phyloP scores from a whole-genome alignment of 2,888 invertebrate genomes.

The Chrysotoxum bicinctum region DNA sequence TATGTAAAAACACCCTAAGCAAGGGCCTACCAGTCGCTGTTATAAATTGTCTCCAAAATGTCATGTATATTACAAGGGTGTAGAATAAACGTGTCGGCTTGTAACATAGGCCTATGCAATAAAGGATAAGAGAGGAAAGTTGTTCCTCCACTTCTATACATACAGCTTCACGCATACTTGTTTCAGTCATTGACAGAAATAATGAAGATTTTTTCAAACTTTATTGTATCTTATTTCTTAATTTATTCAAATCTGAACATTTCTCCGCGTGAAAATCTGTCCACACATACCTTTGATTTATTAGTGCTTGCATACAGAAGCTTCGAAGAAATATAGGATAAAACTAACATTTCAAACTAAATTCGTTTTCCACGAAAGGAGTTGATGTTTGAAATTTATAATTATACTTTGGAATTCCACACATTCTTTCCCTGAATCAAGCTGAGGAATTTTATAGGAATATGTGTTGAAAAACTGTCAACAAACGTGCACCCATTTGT shows the following conservation, averaged over 20 bases:
- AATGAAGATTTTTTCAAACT: too few relatives aligned
- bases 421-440: slow-evolving; percentile 24
- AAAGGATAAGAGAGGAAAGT: not conserved
- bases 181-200: too few relatives aligned
- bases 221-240: too few relatives aligned
- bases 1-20: not conserved
- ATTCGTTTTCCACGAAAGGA: not conserved
- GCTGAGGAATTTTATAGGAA: slow-evolving; percentile 33
- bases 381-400: not conserved
- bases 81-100: not conserved
- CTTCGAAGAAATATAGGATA: too few relatives aligned
- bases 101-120: not conserved
- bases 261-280: too few relatives aligned
- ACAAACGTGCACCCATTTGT: slow-evolving; percentile 32
- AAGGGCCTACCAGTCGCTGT: slow-evolving; percentile 3
- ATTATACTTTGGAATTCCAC: not conserved
- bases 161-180: too few relatives aligned
- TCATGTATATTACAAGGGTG: not conserved
- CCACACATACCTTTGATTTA: too few relatives aligned
- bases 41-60: slow-evolving; percentile 14
- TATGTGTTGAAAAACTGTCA: too few relatives aligned
- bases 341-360: not conserved
- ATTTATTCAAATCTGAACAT: too few relatives aligned
- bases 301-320: too few relatives aligned
- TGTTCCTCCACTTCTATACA: too few relatives aligned